Conservation (phyloP, 2,113 vertebrate species). For the Aegotheles bennettii region DNA sequence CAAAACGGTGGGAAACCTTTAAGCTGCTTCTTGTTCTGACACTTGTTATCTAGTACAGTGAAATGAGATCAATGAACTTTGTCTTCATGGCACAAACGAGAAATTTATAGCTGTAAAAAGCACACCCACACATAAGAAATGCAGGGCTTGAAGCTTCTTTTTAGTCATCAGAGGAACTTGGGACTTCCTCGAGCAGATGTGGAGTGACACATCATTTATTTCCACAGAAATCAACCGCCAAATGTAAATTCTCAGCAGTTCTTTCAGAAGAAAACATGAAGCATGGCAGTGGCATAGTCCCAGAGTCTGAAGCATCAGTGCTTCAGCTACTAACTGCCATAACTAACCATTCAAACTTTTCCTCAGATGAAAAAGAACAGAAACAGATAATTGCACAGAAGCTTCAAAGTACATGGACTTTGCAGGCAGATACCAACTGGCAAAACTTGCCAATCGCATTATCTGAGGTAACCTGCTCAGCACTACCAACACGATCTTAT, state of each 20-base stretch:
- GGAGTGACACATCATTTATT: neutral
- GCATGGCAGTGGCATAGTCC: neutral
- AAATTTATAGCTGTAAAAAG: neutral
- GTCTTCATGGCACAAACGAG: neutral
- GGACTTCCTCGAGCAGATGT: neutral
- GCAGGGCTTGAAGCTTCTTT: neutral
- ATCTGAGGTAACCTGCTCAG: neutral
- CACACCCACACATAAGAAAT: constrained; percentile 5
- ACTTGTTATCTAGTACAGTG: neutral
- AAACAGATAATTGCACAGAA: neutral
- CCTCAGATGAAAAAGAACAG: neutral
- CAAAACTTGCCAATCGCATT: neutral
- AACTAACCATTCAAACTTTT: neutral
- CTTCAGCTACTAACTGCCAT: neutral
- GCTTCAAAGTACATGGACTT: neutral
- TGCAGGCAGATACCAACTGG: neutral
- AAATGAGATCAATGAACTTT: neutral
- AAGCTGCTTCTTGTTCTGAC: neutral
- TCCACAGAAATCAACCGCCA: constrained; percentile 16
- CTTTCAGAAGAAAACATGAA: neutral
- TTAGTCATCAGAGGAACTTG: constrained; percentile 17
- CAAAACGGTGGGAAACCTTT: neutral
- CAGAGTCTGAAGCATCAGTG: neutral
- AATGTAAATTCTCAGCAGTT: neutral
- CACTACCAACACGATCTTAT: neutral